A percentile compares a stretch with the other conserved stretches of the same genome.
phyloP scores from a whole-genome alignment of 2,888 invertebrate species.

The Lasioglossum figueresi region DNA sequence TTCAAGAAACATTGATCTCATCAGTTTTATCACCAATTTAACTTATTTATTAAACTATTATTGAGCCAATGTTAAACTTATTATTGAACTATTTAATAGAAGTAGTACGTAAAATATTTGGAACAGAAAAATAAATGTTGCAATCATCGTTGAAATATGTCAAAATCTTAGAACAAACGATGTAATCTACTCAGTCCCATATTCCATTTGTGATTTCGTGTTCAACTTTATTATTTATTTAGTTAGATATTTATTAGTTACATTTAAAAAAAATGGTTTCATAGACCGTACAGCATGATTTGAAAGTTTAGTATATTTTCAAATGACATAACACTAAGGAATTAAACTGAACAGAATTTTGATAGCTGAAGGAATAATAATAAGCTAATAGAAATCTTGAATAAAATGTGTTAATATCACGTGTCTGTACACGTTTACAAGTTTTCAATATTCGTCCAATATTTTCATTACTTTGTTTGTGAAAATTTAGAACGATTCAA shows the following conservation, averaged over 20 bases:
- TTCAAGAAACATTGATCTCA: neutral
- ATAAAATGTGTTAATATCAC: neutral
- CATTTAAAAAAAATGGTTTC: too few relatives aligned
- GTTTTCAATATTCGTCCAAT: neutral
- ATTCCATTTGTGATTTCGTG: too few relatives aligned
- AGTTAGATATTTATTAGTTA: neutral
- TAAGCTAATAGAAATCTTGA: neutral
- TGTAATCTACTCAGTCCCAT: neutral
- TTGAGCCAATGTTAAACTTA: too few relatives aligned
- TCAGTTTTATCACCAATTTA: neutral
- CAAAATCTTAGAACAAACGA: neutral
- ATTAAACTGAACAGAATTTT: neutral
- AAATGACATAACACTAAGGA: neutral
- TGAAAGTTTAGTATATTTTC: neutral
- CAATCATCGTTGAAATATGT: too few relatives aligned
- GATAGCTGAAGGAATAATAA: neutral
- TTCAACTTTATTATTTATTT: neutral
- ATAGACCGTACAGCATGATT: too few relatives aligned
- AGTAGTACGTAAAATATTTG: neutral
- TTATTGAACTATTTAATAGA: neutral
- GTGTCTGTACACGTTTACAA: neutral
- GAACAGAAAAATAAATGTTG: neutral
- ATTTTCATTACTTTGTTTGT: neutral
- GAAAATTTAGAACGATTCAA: slow-evolving; percentile 10
- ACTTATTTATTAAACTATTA: neutral